Percentiles rank a stretch among this genome's conserved stretches.
These are phyloP conservation scores for Orussus abietinus DNA, from an alignment of 1,140 invertebrate species.

Conservation along the genomic window DNA sequence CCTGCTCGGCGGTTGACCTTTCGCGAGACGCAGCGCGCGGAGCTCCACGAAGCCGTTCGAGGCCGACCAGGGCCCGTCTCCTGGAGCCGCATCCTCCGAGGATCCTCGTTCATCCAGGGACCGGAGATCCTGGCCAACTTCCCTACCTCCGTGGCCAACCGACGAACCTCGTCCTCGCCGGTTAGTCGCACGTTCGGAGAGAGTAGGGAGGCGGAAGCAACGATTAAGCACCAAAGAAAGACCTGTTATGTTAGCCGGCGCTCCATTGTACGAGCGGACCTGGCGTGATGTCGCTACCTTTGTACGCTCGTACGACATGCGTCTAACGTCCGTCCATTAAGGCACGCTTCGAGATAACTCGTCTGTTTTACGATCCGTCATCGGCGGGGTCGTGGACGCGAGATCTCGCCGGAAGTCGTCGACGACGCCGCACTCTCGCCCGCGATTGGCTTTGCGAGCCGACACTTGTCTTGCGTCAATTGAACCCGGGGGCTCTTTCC, in stretches of 20 bases:
- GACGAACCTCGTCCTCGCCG: too few relatives aligned
- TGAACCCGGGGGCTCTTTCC: neutral
- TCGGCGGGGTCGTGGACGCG: conserved; percentile 9
- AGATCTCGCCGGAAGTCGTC: conserved; percentile 11
- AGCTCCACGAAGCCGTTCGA: too few relatives aligned
- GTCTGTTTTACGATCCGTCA: conserved; percentile 29
- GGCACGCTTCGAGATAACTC: conserved; percentile 39
- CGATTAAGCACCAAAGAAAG: conserved; percentile 51
- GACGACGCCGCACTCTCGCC: conserved; percentile 14
- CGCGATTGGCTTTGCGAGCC: conserved; percentile 13
- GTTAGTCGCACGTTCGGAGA: too few relatives aligned
- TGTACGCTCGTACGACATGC: conserved; percentile 37
- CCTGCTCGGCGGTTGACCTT: too few relatives aligned
- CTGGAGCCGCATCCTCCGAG: too few relatives aligned
- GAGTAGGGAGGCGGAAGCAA: conserved; percentile 42
- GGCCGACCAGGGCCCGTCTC: too few relatives aligned
- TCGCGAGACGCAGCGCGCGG: too few relatives aligned
- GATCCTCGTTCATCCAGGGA: too few relatives aligned
- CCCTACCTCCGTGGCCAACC: too few relatives aligned
- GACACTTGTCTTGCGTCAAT: conserved; percentile 6
- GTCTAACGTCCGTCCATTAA: conserved; percentile 39
- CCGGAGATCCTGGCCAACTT: too few relatives aligned
- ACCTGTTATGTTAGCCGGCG: conserved; percentile 42
- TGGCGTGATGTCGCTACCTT: conserved; percentile 44
- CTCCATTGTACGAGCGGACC: conserved; percentile 38